Evolutionary conservation across 1,140 invertebrate genomes (phyloP).

Genomic region (Papilio glaucus): DNA sequence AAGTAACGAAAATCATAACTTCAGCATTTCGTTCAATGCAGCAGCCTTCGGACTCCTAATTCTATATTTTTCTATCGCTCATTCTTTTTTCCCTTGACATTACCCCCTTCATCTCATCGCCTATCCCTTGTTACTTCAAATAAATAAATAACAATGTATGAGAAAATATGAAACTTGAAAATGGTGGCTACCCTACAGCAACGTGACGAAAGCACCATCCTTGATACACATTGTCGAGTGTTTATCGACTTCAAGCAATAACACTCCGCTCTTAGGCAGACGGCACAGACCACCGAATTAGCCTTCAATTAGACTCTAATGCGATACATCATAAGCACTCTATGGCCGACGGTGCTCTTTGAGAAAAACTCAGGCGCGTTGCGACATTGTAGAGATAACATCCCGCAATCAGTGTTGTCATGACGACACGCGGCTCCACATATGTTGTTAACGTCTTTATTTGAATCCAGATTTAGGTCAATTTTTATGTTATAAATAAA

Average conservation of each 20-base stretch:
- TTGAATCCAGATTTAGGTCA: background rate
- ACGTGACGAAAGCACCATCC: conserved; percentile 66
- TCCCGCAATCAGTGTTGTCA: conserved; percentile 5
- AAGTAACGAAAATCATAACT: too few relatives aligned
- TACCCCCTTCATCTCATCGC: background rate
- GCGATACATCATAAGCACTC: conserved; percentile 33
- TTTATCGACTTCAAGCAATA: conserved; percentile 53
- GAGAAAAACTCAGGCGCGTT: background rate
- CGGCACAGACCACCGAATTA: conserved; percentile 33
- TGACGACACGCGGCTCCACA: background rate
- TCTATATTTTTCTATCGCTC: too few relatives aligned
- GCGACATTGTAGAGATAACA: background rate
- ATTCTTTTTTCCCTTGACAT: too few relatives aligned
- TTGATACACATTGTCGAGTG: conserved; percentile 57
- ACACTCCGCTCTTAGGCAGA: conserved; percentile 37
- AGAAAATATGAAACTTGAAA: background rate
- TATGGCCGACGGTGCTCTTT: background rate
- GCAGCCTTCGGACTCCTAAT: too few relatives aligned
- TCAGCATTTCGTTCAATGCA: too few relatives aligned
- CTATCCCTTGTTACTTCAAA: background rate
- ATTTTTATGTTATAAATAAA: background rate
- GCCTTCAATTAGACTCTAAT: conserved; percentile 30
- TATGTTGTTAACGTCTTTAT: background rate
- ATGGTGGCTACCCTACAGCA: conserved; percentile 21
- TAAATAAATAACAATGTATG: background rate